Percentiles rank a stretch among this genome's conserved stretches.
These are phyloP conservation scores for Ferdinandea cuprea DNA, from an alignment of 2,888 invertebrate genomes.

Conservation along the genomic window DNA sequence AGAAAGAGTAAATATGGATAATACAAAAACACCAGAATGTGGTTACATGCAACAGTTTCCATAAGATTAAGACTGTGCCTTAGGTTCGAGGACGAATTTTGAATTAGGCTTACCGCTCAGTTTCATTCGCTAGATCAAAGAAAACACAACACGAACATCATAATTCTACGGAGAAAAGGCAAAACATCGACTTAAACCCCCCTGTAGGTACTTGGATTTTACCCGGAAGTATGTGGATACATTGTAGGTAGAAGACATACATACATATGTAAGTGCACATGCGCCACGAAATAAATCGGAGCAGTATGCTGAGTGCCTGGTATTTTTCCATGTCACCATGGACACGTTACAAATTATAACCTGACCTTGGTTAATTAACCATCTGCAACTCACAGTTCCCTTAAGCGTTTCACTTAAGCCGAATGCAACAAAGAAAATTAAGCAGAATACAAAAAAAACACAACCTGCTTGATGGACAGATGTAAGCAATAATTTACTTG, in stretches of 20 bases:
- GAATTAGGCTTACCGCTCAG: no score
- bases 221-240: background rate
- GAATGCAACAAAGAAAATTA: background rate
- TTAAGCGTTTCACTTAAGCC: slow-evolving; percentile 29
- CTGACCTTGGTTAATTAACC: slow-evolving; percentile 49
- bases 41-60: no score
- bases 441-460: no score
- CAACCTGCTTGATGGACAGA: slow-evolving; percentile 20
- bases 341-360: slow-evolving; percentile 10
- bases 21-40: no score
- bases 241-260: background rate
- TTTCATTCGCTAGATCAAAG: no score
- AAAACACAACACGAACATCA: no score
- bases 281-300: background rate
- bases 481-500: slow-evolving; percentile 54
- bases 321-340: background rate
- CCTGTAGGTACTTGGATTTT: background rate
- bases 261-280: background rate
- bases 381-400: slow-evolving; percentile 37
- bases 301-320: background rate
- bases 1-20: no score
- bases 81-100: no score
- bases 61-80: no score
- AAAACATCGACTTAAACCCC: no score
- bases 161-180: no score